These are phyloP conservation scores for Leptatherina wallacei DNA, from an alignment of 2,797 vertebrate genomes.

Conservation along the genomic window DNA sequence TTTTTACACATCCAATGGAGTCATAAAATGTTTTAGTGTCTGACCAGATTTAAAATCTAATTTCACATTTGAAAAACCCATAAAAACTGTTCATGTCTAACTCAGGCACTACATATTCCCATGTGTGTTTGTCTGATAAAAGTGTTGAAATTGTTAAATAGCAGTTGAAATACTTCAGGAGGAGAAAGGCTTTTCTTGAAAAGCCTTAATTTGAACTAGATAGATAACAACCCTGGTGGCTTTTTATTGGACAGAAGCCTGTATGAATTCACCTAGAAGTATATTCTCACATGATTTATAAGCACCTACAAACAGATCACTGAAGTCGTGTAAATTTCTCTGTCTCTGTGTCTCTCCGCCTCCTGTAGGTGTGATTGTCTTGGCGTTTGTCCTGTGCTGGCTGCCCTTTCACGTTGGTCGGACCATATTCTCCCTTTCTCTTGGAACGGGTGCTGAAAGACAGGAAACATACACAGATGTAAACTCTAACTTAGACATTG, in stretches of 20 bases:
- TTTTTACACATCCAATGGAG: too few relatives aligned
- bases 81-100: too few relatives aligned
- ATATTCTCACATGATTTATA: not conserved
- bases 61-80: too few relatives aligned
- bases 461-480: constrained; percentile 38
- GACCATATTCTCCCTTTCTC: constrained; percentile 80
- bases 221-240: not conserved
- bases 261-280: not conserved
- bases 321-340: not conserved
- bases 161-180: too few relatives aligned
- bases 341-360: not conserved
- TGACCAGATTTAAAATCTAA: too few relatives aligned
- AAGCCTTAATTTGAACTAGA: too few relatives aligned
- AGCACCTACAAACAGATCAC: not conserved
- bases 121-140: too few relatives aligned
- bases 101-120: too few relatives aligned
- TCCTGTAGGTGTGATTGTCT: constrained; percentile 82
- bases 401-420: constrained; percentile 86
- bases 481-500: not conserved
- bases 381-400: constrained; percentile 87
- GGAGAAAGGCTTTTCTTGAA: too few relatives aligned
- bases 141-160: too few relatives aligned
- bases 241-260: not conserved
- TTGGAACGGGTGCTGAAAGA: constrained; percentile 29
- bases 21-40: too few relatives aligned